Evolutionary conservation across 2,888 invertebrate species (phyloP), one percentile per base, ranked within the genome.

Genomic region (Lymantria dispar): DNA sequence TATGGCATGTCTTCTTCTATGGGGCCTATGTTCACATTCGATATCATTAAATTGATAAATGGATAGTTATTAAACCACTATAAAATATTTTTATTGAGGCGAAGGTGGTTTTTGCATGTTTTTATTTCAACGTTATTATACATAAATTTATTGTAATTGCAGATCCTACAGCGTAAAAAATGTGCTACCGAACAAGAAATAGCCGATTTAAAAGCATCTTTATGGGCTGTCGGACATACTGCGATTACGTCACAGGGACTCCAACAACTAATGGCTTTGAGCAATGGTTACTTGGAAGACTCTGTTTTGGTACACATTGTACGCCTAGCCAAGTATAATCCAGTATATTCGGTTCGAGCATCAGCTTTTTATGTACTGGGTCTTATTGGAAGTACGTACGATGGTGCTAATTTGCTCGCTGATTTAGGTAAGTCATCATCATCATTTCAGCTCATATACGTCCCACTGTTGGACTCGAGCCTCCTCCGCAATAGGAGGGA

Each of bases 321-420:
- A 57, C 80, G 94, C 45, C 83, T 98, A 60, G 97, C 97, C 0
- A 95, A 96, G 76, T 94, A 94, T 63, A 95, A 96, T 79, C 94
- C 94, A 3, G 96, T 98, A 39, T 97, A 98, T 77, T 96, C 98
- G 0, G 93, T 99, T 45, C 93, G 98, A 56, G 98, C 97, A 1
- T 97, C 98, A 0, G 96, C 98, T 0, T 96, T 97, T 83, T 97
- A 97, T 78, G 95, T 95, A 7, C 91, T 98, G n/a, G 96, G 97
- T 29, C 92, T 98, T 33, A 93, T 98, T 43, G 96, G 96, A 0
- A 95, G 96, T 52, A 98, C 97, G 0, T 94, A 94, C 60, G 93
- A 94, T 50, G 98, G 98, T 5, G 97, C 97, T 0, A 96, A 97
- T 76, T 83, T 94, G 47, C 91, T 98, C 3, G 92, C 94, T 43